These are phyloP conservation scores for Penaeus chinensis DNA, from an alignment of 1,140 invertebrate species.

Conservation along the genomic window DNA sequence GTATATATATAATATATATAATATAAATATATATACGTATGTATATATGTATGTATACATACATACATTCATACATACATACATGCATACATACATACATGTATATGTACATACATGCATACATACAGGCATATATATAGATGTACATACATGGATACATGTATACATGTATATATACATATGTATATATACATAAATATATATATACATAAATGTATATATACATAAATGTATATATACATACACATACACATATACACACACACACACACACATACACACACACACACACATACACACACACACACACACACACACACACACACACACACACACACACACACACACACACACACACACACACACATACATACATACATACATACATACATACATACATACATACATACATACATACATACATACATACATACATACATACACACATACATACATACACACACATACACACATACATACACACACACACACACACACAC, in stretches of 20 bases:
- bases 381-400: not conserved
- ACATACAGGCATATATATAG: conserved; percentile 3
- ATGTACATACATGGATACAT: conserved; percentile 1
- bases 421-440: not conserved
- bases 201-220: not conserved
- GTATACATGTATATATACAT: not conserved
- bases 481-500: not conserved
- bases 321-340: conserved; percentile 22
- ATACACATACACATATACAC: not conserved
- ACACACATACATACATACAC: not conserved
- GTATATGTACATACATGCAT: conserved; percentile 12
- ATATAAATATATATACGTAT: conserved; percentile 12
- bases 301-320: not conserved
- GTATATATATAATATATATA: conserved; percentile 12
- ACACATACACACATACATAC: not conserved
- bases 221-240: not conserved
- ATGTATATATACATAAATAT: not conserved
- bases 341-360: not conserved
- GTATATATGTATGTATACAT: conserved; percentile 9
- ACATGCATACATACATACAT: conserved; percentile 5
- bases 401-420: not conserved
- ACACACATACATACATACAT: no score
- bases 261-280: not conserved
- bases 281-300: not conserved
- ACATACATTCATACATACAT: conserved; percentile 7